Evolutionary conservation across 37 sponge, comb jelly and placozoan genomes (phyloP), one percentile per base, ranked within the genome.

Genomic region (Chondrilla cf. caribensis): DNA sequence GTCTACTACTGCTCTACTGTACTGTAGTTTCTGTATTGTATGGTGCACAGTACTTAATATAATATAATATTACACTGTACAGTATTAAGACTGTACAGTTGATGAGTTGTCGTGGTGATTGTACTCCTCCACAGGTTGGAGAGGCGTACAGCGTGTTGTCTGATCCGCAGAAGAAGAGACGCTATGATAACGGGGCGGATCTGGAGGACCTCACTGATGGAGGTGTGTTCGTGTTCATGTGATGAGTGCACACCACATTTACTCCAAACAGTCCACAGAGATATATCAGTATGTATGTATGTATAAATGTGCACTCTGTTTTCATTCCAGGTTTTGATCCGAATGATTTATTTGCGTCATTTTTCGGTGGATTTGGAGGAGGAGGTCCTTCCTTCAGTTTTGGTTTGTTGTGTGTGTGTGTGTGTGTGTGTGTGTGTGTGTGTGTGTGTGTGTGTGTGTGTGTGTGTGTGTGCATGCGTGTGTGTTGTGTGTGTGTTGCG

Each of bases 161-260:
- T 11, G 99, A 98, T 75, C 62, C 82, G 2, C 87, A 84, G 40
- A 98, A 96, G 86, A 84, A 77, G 78, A 26, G 9, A 11, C 88
- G 99, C 35, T 98, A 98, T 70, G 99, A 98, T 86, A 86, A 60
- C 51, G 99, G 99, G 14, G 86, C 94, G 24, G 99, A 98, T 43
- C 70, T 98, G 72, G 99, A 98, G 51, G 99, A 95, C 11, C 76
- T 92, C 38, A 82, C 38, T 22, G 84, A 84, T 54, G 84, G 86
- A 66, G 90, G 90, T n/a, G n/a, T n/a, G n/a, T n/a, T n/a, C n/a
- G n/a, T n/a, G n/a, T n/a, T n/a, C 11, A 42, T 26, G 21, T 17
- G 44, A 42, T 77, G 42, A 43, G 44, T 39, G 39, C 22, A 33
- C 8, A 71, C 37, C n/a, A n/a, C n/a, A n/a, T n/a, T n/a, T n/a